These are phyloP conservation scores for Trematomus loennbergii DNA, from an alignment of 2,113 vertebrate species.

Conservation along the genomic window DNA sequence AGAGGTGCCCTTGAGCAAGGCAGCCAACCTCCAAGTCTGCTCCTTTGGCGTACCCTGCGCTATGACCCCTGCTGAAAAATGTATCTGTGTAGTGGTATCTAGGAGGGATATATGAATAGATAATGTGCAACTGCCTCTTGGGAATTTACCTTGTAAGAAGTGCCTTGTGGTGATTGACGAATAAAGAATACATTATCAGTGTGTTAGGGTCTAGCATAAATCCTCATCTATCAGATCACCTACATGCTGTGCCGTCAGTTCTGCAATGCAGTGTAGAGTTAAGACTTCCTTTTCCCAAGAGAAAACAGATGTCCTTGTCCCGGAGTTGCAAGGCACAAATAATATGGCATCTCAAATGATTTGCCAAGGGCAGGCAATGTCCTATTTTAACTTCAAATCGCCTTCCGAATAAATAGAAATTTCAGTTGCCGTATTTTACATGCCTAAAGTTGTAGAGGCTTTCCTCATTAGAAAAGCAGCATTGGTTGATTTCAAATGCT, in stretches of 20 bases:
- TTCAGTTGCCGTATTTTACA: background rate
- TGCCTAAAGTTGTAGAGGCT: background rate
- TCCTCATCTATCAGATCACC: slow-evolving; percentile 28
- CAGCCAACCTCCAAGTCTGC: no score
- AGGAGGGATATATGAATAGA: no score
- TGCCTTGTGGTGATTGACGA: no score
- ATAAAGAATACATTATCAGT: slow-evolving; percentile 26
- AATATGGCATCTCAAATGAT: slow-evolving; percentile 38
- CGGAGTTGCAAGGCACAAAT: slow-evolving; percentile 42
- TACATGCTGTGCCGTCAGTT: slow-evolving; percentile 24
- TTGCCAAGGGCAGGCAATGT: slow-evolving; percentile 47
- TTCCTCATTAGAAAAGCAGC: background rate
- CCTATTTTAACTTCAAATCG: slow-evolving; percentile 33
- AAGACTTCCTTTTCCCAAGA: slow-evolving; percentile 44
- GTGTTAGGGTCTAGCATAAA: slow-evolving; percentile 23
- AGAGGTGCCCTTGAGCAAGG: no score
- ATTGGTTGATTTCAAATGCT: background rate
- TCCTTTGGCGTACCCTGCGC: no score
- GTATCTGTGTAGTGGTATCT: no score
- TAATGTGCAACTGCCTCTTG: no score
- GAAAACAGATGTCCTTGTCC: slow-evolving; percentile 67
- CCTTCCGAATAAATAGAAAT: slow-evolving; percentile 30
- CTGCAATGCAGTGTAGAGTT: slow-evolving; percentile 34
- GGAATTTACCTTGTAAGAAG: no score
- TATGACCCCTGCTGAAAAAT: no score